Evolutionary conservation across 2,888 invertebrate species (phyloP).

Genomic region (Stomorhina lunata): DNA sequence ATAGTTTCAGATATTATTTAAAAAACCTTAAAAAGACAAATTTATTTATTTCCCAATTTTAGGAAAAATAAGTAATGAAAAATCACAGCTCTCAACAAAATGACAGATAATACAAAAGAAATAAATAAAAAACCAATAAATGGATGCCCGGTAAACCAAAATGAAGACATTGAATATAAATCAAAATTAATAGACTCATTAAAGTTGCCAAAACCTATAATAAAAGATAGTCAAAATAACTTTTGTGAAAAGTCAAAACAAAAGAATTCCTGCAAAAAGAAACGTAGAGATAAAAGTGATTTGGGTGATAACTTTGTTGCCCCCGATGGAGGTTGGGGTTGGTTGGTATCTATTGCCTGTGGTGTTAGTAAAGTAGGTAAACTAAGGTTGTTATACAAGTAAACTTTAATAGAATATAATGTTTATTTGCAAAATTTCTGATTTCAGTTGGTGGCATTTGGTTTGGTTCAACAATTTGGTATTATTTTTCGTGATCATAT

Average conservation of each 20-base stretch:
- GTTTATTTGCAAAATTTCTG: too few species aligned
- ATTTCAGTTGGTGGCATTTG: slow-evolving; percentile 85
- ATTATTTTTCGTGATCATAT: slow-evolving; percentile 85
- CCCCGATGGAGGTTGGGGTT: slow-evolving; percentile 89
- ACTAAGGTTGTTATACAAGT: not conserved
- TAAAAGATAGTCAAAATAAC: slow-evolving; percentile 62
- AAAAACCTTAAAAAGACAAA: too few species aligned
- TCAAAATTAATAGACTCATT: slow-evolving; percentile 10
- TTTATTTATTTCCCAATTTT: too few species aligned
- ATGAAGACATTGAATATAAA: not conserved
- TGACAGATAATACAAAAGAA: slow-evolving; percentile 45
- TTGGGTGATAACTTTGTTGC: slow-evolving; percentile 83
- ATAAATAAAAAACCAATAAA: slow-evolving; percentile 2
- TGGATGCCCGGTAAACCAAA: not conserved
- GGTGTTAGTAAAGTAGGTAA: slow-evolving; percentile 86
- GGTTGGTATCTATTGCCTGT: slow-evolving; percentile 86
- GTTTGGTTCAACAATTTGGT: slow-evolving; percentile 87
- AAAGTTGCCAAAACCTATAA: slow-evolving; percentile 54
- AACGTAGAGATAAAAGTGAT: slow-evolving; percentile 78
- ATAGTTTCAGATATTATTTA: too few species aligned
- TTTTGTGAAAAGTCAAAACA: slow-evolving; percentile 26
- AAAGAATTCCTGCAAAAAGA: slow-evolving; percentile 67
- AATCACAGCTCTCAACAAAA: slow-evolving; percentile 3
- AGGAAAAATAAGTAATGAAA: slow-evolving; percentile 61
- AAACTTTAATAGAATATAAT: too few species aligned